Evolutionary conservation across 2,888 invertebrate genomes (phyloP).

Genomic region (Platycheirus albimanus): DNA sequence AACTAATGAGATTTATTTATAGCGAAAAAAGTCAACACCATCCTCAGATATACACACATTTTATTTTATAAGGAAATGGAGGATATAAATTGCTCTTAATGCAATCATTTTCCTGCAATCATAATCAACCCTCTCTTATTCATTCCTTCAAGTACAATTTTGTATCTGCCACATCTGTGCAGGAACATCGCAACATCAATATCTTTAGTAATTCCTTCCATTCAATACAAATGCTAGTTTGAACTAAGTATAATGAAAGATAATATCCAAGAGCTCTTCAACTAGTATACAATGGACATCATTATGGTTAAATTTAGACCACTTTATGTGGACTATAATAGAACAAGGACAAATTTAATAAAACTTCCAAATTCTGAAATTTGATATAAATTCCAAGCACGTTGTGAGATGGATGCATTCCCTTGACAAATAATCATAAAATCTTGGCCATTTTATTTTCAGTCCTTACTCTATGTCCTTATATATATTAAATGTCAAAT

Average conservation of each 20-base stretch:
- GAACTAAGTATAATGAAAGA: no score
- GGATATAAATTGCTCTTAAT: conserved; percentile 1
- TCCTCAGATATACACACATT: no score
- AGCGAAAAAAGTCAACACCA: no score
- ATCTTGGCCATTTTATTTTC: neutral
- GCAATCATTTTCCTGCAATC: conserved; percentile 7
- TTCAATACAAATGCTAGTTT: neutral
- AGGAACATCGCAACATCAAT: no score
- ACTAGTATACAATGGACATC: neutral
- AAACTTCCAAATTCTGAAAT: neutral
- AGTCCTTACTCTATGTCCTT: no score
- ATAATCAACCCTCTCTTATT: conserved; percentile 2
- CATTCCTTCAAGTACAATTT: neutral
- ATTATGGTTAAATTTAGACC: neutral
- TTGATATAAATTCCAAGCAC: conserved; percentile 1
- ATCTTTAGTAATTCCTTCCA: neutral
- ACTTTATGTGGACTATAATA: neutral
- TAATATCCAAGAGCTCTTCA: neutral
- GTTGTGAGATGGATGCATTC: neutral
- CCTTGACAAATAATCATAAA: neutral
- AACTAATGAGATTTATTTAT: no score
- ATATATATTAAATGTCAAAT: conserved; percentile 10
- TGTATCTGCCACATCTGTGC: neutral
- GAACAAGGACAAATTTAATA: neutral
- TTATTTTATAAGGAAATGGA: no score